Evolutionary conservation across 2,888 invertebrate genomes (phyloP), one percentile per base, ranked within the genome.

Genomic region (Lasioglossum figueresi): DNA sequence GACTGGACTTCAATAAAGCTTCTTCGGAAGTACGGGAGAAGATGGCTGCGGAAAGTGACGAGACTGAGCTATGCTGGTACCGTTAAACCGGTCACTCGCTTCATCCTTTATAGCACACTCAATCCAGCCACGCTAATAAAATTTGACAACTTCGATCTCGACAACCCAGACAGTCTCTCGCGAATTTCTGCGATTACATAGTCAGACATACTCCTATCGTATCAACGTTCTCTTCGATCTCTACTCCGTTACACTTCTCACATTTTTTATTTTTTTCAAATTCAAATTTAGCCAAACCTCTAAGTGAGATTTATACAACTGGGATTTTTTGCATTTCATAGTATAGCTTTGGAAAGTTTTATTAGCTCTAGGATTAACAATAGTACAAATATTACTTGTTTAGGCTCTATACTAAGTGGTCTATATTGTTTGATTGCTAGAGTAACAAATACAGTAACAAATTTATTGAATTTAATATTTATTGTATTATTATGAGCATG

Each of bases 1-100:
- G 92, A 93, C 92, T 91, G 91, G 88, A 89, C 92, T 92, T 92
- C 93, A 92, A 93, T 93, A 91, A 92, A 93, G 90, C 90, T 88
- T 86, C 88, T 87, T 85, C 76, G 79, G 74, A 91, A 90, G 90
- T 91, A 80, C 75, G 48, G 76, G 82, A 80, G 88, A 89, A 85
- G 86, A 91, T 86, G 85, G 87, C 82, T 82, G 79, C 87, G 56
- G 88, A 88, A 88, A 89, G 88, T 79, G 86, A 90, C 89, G 88
- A 83, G 83, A 52, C 74, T 27, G 76, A 80, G 56, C 87, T 82
- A 83, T 85, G 78, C 82, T 68, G 85, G 76, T 79, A 81, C 81
- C 89, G 82, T 86, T 89, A 88, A 89, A 88, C 85, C 83, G 86
- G 76, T 78, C 80, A 83, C 84, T 79, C 66, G 82, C 83, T 68